Evolutionary conservation across 2,113 vertebrate species (phyloP), one percentile per base, ranked within the genome.

Genomic region (Tringa solitaria): DNA sequence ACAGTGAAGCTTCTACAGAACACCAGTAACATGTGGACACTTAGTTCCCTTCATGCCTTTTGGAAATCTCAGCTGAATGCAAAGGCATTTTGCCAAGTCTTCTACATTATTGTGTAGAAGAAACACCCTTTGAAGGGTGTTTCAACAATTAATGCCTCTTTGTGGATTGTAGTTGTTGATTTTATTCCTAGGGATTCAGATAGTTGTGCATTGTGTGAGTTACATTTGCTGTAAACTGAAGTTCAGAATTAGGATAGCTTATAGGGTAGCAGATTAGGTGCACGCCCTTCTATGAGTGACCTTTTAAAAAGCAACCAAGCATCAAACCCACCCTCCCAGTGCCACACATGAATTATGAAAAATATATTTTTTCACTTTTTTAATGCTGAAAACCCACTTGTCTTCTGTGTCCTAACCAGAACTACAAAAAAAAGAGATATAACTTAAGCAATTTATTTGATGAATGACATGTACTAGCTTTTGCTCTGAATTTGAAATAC

Each of bases 371-470:
- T 92, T 72, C 33, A 46, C 24, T 68, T 78, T 69, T 90, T 95
- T 61, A 84, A 63, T 69, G 56, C 78, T 84, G 83, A 78, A 93
- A 81, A 57, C 57, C 45, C 69, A 81, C 95, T 91, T 96, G 59
- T 95, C 84, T 94, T 93, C 46, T n/a, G n/a, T 64, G 10, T 92
- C 83, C 63, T 91, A 94, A 81, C 51, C 87, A 95, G 90, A 72
- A 76, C 73, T 69, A 72, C 46, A 84, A 87, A 87, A 94, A 94
- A 77, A 60, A 81, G 77, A 95, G 92, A 56, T 84, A 59, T 45
- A 91, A 81, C 65, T 90, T 91, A 24, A 83, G 70, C 86, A 87
- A 95, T 96, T 93, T 94, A 59, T 41, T 95, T 95, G 93, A 96
- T 96, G 95, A 95, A 96, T 10, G n/a, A 53, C 9, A 2, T 54